A percentile compares a stretch with the other conserved stretches of the same genome.
Evolutionary conservation across 2,797 vertebrate species (phyloP).

Genomic region (Lindbergichthys nudifrons): DNA sequence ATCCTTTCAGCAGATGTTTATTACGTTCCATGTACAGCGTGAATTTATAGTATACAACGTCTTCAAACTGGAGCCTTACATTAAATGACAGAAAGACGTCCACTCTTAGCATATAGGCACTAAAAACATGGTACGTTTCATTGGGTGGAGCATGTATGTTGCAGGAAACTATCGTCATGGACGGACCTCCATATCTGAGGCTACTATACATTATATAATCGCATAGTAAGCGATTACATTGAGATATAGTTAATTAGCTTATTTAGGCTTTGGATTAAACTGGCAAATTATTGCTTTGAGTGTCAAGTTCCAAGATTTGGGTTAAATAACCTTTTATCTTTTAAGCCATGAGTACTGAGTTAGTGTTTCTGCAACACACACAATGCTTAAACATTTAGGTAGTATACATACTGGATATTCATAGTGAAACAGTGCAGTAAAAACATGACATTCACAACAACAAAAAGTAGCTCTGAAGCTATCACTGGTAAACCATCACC

Average conservation of each 20-base stretch:
- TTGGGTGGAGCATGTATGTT: constrained; percentile 1
- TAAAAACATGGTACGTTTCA: constrained; percentile 39
- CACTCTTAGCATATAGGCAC: constrained; percentile 18
- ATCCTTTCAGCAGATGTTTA: constrained; percentile 75
- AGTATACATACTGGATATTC: constrained; percentile 19
- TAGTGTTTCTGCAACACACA: constrained; percentile 39
- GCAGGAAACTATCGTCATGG: constrained; percentile 39
- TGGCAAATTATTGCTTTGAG: background rate
- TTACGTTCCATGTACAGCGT: constrained; percentile 73
- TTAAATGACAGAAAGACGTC: constrained; percentile 12
- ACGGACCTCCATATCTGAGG: constrained; percentile 19
- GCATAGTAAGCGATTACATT: constrained; percentile 6
- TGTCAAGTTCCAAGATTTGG: constrained; percentile 14
- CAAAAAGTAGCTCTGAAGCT: constrained; percentile 31
- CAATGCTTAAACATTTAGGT: constrained; percentile 15
- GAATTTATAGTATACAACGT: constrained; percentile 62
- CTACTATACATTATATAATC: constrained; percentile 19
- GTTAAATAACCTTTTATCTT: background rate
- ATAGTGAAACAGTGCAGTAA: constrained; percentile 38
- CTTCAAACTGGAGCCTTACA: constrained; percentile 51
- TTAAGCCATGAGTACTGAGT: background rate
- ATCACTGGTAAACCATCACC: constrained; percentile 21
- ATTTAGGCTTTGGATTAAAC: constrained; percentile 16
- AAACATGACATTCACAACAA: constrained; percentile 39
- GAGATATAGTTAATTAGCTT: constrained; percentile 26